Evolutionary conservation across 2,888 invertebrate genomes (phyloP), one percentile per base, ranked within the genome.

Genomic region (Galeruca laticollis): DNA sequence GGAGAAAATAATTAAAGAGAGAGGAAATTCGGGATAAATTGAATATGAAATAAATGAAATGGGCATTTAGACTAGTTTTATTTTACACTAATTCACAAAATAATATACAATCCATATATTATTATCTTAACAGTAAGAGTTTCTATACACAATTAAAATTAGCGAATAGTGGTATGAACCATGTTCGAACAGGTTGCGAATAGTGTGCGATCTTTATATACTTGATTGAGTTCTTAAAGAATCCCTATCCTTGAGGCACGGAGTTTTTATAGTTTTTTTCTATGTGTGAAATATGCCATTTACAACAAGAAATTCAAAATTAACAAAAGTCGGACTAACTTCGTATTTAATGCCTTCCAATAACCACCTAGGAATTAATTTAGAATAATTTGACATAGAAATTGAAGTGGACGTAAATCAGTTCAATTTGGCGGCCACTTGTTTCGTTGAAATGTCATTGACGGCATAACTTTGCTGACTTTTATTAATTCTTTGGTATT

Each of bases 1-100:
- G 26, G 5, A 5, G 5, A 26, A 26, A 26, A 5, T 26, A 6
- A 26, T 26, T 26, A 26, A 26, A 5, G 0, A 26, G 26, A 6
- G 26, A 3, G 9, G 4, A 13, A 2, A 10, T 13, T 21, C 3
- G 0, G 51, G 11, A 31, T 31, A 13, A 9, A 26, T 15, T 6
- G 26, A 8, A 15, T 43, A 52, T n/a, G 21, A 68, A n/a, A 77
- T 72, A 73, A 64, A 63, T 70, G 73, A 64, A 60, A 15, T 64
- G 76, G 78, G 81, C 81, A 81, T 80, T 79, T 81, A 82, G 80
- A 82, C 82, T 82, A 82, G 76, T 80, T 68, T 83, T 81, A 81
- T 81, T 83, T 82, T 83, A 83, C 83, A 83, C 82, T 84, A 84
- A 83, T 82, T 83, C 83, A 84, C 82, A 84, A 84, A 84, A 82